A percentile compares a stretch with the other conserved stretches of the same genome.
Conservation (phyloP, 2,113 vertebrate genomes). For the Alexandromys fortis region DNA sequence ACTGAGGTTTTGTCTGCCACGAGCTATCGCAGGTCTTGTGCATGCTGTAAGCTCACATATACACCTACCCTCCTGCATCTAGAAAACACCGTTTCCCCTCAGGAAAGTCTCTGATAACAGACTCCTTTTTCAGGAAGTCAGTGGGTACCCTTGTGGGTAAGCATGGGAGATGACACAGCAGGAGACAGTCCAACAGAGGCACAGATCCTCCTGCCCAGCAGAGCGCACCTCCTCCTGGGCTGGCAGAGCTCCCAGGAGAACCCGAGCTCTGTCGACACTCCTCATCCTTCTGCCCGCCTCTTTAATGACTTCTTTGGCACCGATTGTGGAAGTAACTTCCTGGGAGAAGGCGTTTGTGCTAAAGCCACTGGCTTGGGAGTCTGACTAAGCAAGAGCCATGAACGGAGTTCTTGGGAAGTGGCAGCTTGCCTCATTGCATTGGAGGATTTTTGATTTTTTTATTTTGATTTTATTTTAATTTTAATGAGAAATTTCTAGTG, state of each 20-base stretch:
- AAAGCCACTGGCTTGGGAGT: neutral
- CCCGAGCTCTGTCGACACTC: neutral
- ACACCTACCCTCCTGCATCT: neutral
- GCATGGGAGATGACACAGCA: too few species aligned
- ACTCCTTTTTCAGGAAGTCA: neutral
- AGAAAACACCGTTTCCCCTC: neutral
- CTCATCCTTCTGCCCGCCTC: neutral
- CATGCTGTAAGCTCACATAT: neutral
- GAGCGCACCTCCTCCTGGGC: neutral
- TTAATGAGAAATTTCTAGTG: neutral
- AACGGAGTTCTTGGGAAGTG: neutral
- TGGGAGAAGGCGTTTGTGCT: neutral
- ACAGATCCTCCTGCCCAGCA: neutral
- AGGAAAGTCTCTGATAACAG: neutral
- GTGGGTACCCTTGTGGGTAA: neutral
- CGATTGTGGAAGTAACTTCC: neutral
- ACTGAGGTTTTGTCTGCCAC: neutral
- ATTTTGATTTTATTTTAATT: neutral
- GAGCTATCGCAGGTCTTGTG: neutral
- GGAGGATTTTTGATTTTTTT: too few species aligned
- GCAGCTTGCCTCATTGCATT: neutral
- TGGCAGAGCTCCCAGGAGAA: neutral
- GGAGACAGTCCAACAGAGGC: neutral
- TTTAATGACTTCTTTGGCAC: slow-evolving; percentile 20
- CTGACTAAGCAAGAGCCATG: neutral